phyloP scores from a whole-genome alignment of 2,797 vertebrate genomes.

The Acipenser transmontanus region DNA sequence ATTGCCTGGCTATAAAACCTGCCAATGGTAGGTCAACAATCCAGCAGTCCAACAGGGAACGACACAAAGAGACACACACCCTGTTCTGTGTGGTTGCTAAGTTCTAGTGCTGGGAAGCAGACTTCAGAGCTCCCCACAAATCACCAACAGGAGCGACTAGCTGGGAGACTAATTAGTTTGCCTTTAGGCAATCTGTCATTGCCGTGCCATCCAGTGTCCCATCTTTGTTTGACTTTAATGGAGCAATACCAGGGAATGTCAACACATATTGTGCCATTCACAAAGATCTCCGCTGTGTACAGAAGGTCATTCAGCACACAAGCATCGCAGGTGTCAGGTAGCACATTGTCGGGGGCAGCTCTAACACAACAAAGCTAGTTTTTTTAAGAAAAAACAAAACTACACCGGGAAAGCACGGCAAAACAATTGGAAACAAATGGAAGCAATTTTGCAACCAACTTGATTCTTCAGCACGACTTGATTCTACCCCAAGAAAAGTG shows the following conservation, averaged over 20 bases:
- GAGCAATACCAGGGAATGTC: slow-evolving; percentile 6
- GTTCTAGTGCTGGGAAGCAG: not conserved
- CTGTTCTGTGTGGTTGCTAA: not conserved
- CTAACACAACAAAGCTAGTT: not conserved
- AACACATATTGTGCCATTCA: slow-evolving; percentile 6
- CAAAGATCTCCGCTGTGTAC: not conserved
- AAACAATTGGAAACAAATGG: too few relatives aligned
- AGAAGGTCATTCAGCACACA: not conserved
- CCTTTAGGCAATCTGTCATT: slow-evolving; percentile 18
- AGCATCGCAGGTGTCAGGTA: not conserved
- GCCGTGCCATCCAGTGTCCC: slow-evolving; percentile 10
- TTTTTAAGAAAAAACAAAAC: not conserved
- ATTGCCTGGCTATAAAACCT: not conserved
- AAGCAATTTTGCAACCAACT: too few relatives aligned
- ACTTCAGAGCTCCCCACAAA: not conserved
- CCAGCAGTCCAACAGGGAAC: not conserved
- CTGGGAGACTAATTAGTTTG: slow-evolving; percentile 17
- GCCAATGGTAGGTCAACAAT: not conserved
- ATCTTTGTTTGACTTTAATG: not conserved
- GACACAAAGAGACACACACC: not conserved
- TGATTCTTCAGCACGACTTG: too few relatives aligned
- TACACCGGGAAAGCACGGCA: too few relatives aligned
- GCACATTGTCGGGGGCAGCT: not conserved
- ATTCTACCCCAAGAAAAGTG: too few relatives aligned
- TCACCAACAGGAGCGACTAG: slow-evolving; percentile 2